phyloP scores from a whole-genome alignment of 2,113 vertebrate genomes.

The Rhinolophus ferrumequinum region DNA sequence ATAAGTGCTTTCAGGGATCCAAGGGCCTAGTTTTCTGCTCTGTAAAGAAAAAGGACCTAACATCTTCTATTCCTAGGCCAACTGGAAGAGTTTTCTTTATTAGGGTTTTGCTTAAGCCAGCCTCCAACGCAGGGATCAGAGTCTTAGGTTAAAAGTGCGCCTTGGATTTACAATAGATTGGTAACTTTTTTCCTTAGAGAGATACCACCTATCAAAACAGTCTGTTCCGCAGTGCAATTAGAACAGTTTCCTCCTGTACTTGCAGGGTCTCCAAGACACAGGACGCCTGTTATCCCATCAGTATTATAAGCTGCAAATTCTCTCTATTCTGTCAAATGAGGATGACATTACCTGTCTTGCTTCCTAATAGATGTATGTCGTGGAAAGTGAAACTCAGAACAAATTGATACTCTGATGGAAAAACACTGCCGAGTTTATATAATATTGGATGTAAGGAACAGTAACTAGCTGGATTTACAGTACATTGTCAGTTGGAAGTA shows the following conservation, averaged over 20 bases:
- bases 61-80: background rate
- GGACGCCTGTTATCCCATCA: background rate
- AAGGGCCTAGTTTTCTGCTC: background rate
- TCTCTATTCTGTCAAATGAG: background rate
- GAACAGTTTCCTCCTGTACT: background rate
- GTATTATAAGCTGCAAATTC: background rate
- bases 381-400: background rate
- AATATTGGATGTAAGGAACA: background rate
- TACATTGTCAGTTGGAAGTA: background rate
- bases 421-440: background rate
- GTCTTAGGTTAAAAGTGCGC: background rate
- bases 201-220: background rate
- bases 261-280: background rate
- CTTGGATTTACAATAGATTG: background rate
- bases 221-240: background rate
- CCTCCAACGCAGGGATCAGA: background rate
- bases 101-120: slow-evolving; percentile 30
- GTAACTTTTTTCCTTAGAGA: background rate
- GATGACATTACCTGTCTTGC: background rate
- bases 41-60: background rate
- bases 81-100: background rate
- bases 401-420: background rate
- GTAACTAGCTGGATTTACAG: background rate
- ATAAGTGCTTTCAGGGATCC: background rate
- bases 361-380: background rate